phyloP scores from a whole-genome alignment of 2,113 vertebrate species.

The Indri indri region DNA sequence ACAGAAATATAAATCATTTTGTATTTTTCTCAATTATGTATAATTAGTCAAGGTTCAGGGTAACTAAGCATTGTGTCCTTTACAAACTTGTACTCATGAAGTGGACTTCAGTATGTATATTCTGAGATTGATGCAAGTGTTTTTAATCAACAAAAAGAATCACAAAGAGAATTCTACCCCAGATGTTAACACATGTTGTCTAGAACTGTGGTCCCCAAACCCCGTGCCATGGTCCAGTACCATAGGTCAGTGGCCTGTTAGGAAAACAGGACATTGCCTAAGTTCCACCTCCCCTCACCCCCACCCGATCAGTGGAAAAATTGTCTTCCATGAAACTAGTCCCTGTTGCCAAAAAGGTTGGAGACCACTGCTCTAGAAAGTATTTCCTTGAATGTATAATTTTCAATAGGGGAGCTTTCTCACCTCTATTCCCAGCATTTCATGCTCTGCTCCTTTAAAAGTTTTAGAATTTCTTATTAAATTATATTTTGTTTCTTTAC shows the following conservation, averaged over 20 bases:
- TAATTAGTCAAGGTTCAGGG: background rate
- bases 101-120: background rate
- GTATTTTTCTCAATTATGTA: background rate
- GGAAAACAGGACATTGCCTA: no score
- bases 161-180: background rate
- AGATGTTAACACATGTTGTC: background rate
- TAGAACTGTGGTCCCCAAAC: background rate
- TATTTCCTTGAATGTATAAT: background rate
- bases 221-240: no score
- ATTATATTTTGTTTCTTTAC: background rate
- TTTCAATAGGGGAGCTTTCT: background rate
- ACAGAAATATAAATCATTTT: background rate
- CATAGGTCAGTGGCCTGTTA: no score
- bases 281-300: no score
- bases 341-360: no score
- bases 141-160: conserved; percentile 9
- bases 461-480: background rate
- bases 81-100: background rate
- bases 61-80: background rate
- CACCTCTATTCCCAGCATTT: background rate
- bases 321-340: no score
- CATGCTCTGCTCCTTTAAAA: background rate
- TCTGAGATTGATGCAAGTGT: background rate
- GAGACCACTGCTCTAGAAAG: background rate
- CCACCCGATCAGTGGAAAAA: no score